Evolutionary conservation across 92 coral and sea anemone species (phyloP).

Genomic region (Palythoa heliodiscus): DNA sequence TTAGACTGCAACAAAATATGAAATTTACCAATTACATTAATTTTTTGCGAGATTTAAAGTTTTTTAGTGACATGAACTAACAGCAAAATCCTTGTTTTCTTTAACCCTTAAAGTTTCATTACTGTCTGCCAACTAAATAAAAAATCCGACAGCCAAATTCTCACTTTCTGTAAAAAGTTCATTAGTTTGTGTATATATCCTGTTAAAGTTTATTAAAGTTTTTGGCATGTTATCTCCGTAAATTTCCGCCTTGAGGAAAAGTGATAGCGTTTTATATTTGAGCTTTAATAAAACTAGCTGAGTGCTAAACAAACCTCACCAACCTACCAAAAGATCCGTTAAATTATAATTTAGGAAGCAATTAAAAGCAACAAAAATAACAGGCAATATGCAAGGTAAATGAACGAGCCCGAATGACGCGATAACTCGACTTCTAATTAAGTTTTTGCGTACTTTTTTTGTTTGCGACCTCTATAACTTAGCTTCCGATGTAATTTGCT

Average conservation of each 20-base stretch:
- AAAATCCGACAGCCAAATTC: conserved; percentile 49
- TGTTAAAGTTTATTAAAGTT: conserved; percentile 81
- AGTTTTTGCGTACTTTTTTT: conserved; percentile 49
- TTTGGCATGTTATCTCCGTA: conserved; percentile 74
- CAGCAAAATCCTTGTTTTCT: conserved; percentile 54
- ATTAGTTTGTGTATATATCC: conserved; percentile 77
- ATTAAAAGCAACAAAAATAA: conserved; percentile 71
- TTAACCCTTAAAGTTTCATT: conserved; percentile 61
- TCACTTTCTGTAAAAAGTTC: conserved; percentile 64
- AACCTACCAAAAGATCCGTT: conserved; percentile 80
- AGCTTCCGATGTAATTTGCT: conserved; percentile 80
- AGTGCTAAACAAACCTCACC: conserved; percentile 88
- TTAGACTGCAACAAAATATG: not conserved
- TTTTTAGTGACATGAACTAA: conserved; percentile 27
- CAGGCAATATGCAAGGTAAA: conserved; percentile 60
- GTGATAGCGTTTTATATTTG: conserved; percentile 80
- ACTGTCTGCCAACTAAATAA: conserved; percentile 73
- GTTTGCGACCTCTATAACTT: conserved; percentile 49
- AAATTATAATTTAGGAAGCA: conserved; percentile 81
- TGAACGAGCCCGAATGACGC: conserved; percentile 39
- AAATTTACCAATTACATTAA: conserved; percentile 34
- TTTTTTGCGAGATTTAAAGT: conserved; percentile 37
- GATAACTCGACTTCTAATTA: conserved; percentile 68
- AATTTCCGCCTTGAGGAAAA: conserved; percentile 72
- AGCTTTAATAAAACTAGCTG: conserved; percentile 82